Evolutionary conservation across 1,140 invertebrate genomes (phyloP), one percentile per base, ranked within the genome.

Genomic region (Vanessa tameamea): DNA sequence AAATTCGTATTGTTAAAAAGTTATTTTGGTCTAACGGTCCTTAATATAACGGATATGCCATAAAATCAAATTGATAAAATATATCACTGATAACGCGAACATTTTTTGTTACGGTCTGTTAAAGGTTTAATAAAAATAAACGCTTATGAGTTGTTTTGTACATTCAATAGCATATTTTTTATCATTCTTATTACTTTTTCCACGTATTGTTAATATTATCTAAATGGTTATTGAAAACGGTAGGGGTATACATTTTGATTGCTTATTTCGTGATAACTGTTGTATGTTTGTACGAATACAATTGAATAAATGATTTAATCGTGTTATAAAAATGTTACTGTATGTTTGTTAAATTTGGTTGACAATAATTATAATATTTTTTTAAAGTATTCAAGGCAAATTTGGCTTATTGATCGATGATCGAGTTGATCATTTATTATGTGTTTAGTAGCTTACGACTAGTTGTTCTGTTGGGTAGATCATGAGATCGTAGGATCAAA

Each of bases 181-280:
- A 48, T 48, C 15, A 53, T 50, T 69, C 26, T 51, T 63, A 63
- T 61, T 53, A 69, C 53, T 69, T 69, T 69, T 61, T 37, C 0
- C 57, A 15, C 50, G 55, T 69, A 69, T 69, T 69, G 66, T 68
- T n/a, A 51, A 14, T 37, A 47, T 69, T 69, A 69, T 69, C 68
- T 69, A 69, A 69, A 69, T 47, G 57, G 57, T 69, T 69, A 69
- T 69, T 69, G 68, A 69, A 59, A 69, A 61, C 15, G 57, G 57
- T 23, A 12, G 4, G 2, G 57, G 31, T 61, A n/a, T 61, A 61
- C 13, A 57, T 51, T 59, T 61, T 31, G 31, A 61, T 61, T 61
- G 26, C 57, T 61, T 61, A 61, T 61, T 61, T 61, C 31, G 57
- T 61, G 57, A 61, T 61, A 61, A 61, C 31, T 15, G 57, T 59